Base-by-base conservation (phyloP, 2,113 vertebrate species). In the Neotragus moschatus region DNA sequence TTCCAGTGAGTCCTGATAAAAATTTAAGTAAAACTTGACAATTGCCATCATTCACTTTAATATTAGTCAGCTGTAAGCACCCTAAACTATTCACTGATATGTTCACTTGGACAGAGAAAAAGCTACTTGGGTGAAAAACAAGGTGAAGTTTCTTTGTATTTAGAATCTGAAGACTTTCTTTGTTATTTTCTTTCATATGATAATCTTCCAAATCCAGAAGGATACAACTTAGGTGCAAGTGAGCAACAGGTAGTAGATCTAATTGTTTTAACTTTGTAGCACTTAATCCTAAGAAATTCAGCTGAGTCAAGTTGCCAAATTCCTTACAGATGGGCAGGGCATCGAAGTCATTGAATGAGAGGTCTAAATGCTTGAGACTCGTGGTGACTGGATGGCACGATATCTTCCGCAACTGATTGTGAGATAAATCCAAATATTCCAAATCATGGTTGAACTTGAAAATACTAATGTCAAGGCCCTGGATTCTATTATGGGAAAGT, bases 341-440 rank as follows among this genome's bases (percentile, higher is more conserved):
- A n/a, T 60, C 45, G 70, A 99, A 99, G 60, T 96, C 58, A 97
- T 99, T 99, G 95, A 97, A 99, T 23, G 99, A 98, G 96, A 99
- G 98, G 97, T 99, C 99, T 61, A 99, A 97, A 77, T 98, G 97
- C 88, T 84, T 97, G 17, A 99, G 98, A 89, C 93, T 51, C 5
- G 0, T 97, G 0, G 12, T 16, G 0, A 99, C 49, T 75, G 88
- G 90, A 95, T 97, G 75, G 96, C 97, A 98, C 97, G 96, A 98
- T 96, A 99, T 81, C 86, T 98, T 99, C 47, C 11, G 96, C 95
- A 99, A 98, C 1, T 53, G 93, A 98, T 99, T 99, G 98, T 99
- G 98, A 3, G 99, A 99, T 90, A 99, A 96, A 96, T 99, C 99
- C 94, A 99, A 98, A 79, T 98, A 93, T 96, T 99, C 93, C 88